Evolutionary conservation across 2,888 invertebrate genomes (phyloP), one percentile per base, ranked within the genome.

Genomic region (Drosophila seclusa): DNA sequence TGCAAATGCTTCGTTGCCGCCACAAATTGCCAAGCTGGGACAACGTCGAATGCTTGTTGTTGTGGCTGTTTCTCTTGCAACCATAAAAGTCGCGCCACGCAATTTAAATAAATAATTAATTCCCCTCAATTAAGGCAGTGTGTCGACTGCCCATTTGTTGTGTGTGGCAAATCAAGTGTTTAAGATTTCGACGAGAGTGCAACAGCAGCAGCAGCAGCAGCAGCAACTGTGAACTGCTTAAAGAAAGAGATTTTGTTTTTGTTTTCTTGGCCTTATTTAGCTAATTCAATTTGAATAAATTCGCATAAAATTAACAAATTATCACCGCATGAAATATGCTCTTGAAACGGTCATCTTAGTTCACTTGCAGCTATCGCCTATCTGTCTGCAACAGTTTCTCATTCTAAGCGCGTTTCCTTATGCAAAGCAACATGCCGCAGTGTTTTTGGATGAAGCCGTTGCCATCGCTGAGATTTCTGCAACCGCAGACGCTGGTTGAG

Each of bases 91-190:
- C 82, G 85, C 83, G 79, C 73, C 87, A 81, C 83, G 86, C 90
- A 90, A 92, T 92, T 91, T 91, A 91, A 92, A 92, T 92, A 91
- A 92, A 92, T 92, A 92, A 92, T 92, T 92, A 91, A 92, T 92
- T 91, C 89, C 80, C 88, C 83, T 80, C 91, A 92, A 92, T 92
- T 92, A 92, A 90, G 85, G 85, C 82, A 85, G 67, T 85, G 74
- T 79, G 82, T 79, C 77, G 77, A 48, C 54, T 50, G 66, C 24
- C 31, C 61, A 65, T 61, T 75, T 75, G 60, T 57, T 61, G 24
- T 18, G 24, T 24, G 18, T 58, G 50, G 16, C 48, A 31, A 70
- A 4, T 52, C 62, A 81, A 71, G 53, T 60, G 68, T 48, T 40
- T 27, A 21, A 40, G 57, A 45, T 34, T 48, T 45, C 27, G n/a